These are phyloP conservation scores for Hiodon alosoides DNA, from an alignment of 2,113 vertebrate species.

Conservation along the genomic window DNA sequence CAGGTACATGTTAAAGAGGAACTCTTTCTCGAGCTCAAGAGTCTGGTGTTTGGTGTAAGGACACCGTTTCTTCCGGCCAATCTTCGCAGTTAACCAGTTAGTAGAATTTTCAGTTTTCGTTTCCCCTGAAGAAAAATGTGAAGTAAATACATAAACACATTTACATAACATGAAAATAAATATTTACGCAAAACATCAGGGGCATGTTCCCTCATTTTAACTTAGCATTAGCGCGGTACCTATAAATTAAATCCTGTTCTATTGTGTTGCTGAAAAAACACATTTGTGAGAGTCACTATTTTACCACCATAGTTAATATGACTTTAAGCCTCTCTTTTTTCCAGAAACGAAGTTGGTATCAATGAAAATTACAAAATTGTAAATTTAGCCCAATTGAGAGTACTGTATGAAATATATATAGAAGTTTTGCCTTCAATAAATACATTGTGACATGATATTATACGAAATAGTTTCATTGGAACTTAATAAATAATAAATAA, in stretches of 20 bases:
- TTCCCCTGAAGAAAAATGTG: slow-evolving; percentile 67
- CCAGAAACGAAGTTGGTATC: background rate
- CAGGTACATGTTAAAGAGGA: slow-evolving; percentile 99
- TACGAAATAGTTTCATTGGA: no score
- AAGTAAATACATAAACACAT: slow-evolving; percentile 31
- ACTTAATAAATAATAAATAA: no score
- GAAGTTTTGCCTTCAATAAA: no score
- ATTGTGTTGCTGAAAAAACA: no score
- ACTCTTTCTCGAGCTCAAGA: slow-evolving; percentile 98
- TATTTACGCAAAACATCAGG: background rate
- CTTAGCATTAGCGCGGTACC: no score
- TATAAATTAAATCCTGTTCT: no score
- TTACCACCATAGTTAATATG: no score
- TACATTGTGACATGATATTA: no score
- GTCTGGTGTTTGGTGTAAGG: slow-evolving; percentile 99
- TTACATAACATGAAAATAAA: background rate
- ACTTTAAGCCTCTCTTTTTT: no score
- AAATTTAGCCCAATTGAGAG: background rate
- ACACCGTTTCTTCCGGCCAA: slow-evolving; percentile 95
- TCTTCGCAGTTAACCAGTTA: slow-evolving; percentile 97
- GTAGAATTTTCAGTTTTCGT: slow-evolving; percentile 81
- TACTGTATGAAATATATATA: no score
- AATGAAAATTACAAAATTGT: background rate
- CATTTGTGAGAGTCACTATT: no score
- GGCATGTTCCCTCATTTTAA: background rate